phyloP scores from a whole-genome alignment of 35 echinoderm and acorn worm genomes.

The Antedon bifida region DNA sequence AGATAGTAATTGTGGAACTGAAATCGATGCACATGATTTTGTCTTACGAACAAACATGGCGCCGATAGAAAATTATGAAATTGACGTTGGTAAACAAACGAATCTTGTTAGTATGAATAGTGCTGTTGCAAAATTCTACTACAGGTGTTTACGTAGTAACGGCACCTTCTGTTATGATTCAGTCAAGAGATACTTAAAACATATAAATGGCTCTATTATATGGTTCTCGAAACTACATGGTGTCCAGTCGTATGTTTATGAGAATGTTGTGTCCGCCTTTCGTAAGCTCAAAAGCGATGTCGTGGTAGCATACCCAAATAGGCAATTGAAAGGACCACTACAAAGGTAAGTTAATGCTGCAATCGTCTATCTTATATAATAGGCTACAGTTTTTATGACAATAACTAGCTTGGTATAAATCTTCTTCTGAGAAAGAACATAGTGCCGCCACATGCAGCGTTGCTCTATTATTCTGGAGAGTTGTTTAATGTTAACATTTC shows the following conservation, averaged over 20 bases:
- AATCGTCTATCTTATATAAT: too few species aligned
- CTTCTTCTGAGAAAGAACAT: too few species aligned
- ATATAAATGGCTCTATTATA: neutral
- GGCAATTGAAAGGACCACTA: neutral
- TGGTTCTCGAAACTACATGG: neutral
- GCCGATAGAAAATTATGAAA: constrained; percentile 10
- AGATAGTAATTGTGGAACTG: constrained; percentile 29
- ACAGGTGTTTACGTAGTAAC: neutral
- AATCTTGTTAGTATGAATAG: constrained; percentile 31
- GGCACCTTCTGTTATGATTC: neutral
- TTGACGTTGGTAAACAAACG: constrained; percentile 26
- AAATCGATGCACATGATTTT: constrained; percentile 40
- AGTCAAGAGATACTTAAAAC: neutral
- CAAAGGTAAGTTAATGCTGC: neutral
- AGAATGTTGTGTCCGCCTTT: neutral
- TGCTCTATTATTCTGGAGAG: too few species aligned
- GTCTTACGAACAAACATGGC: constrained; percentile 49
- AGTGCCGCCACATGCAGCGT: too few species aligned
- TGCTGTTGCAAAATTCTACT: neutral
- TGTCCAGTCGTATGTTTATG: neutral
- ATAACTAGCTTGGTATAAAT: too few species aligned
- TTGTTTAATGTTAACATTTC: too few species aligned
- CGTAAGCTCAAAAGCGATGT: neutral
- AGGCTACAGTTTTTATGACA: too few species aligned
- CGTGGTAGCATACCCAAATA: neutral